Conservation (phyloP, 2,888 invertebrate species). For the Trypoxylon attenuatum region DNA sequence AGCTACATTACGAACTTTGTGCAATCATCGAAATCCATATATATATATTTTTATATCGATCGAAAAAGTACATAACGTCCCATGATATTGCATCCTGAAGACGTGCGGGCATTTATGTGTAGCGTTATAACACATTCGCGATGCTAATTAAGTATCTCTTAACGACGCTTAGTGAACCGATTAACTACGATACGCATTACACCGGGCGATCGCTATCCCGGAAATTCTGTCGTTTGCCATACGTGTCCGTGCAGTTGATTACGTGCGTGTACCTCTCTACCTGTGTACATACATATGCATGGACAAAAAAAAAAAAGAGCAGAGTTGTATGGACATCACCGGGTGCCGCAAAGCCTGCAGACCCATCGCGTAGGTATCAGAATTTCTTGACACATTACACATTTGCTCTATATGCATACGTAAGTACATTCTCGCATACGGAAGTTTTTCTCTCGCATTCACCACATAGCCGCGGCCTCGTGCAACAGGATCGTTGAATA, state of each 20-base stretch:
- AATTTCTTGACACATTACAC: not conserved
- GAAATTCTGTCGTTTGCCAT: constrained; percentile 15
- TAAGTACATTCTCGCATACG: too few relatives aligned
- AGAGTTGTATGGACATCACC: constrained; percentile 1
- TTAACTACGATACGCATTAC: constrained; percentile 14
- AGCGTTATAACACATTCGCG: constrained; percentile 13
- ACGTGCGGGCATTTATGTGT: constrained; percentile 34
- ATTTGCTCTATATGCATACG: too few relatives aligned
- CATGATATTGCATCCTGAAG: constrained; percentile 8
- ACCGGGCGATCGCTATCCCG: constrained; percentile 9
- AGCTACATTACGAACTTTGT: too few relatives aligned
- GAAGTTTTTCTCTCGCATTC: not conserved
- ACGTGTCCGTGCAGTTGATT: too few relatives aligned
- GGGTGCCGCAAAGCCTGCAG: constrained; percentile 18
- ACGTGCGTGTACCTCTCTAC: too few relatives aligned
- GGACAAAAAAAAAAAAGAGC: too few relatives aligned
- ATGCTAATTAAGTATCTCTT: constrained; percentile 22
- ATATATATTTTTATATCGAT: not conserved
- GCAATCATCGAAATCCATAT: too few relatives aligned
- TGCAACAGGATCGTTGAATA: constrained; percentile 20
- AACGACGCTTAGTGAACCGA: constrained; percentile 16
- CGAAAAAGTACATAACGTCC: not conserved
- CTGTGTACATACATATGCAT: too few relatives aligned
- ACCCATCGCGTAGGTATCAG: constrained; percentile 26
- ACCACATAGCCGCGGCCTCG: not conserved